Base-by-base conservation (phyloP, 2,113 vertebrate genomes). In the Crotalus horridus region DNA sequence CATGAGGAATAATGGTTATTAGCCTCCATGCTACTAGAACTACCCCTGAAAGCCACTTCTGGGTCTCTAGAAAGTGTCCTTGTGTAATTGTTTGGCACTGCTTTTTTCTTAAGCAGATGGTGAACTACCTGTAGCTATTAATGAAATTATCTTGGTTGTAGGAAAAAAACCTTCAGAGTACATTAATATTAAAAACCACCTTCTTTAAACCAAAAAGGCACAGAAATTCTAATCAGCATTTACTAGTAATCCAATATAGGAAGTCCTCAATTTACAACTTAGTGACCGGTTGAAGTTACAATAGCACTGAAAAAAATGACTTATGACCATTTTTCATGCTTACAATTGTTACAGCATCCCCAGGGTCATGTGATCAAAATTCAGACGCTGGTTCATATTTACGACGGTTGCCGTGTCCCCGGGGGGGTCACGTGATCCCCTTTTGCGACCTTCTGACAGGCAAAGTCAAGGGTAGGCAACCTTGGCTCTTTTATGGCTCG, bases 181-280 rank as follows among this genome's bases (percentile, higher is more conserved):
- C 23, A 21, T 56, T 59, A 90, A 93, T 61, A 92, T 93, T 39
- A 90, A 92, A 87, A 87, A 74, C 3, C 0, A 4, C 90, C n/a
- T 95, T 92, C 93, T 39, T 88, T 93, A 94, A 95, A 88, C 93
- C 93, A 94, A 69, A 39, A 90, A 95, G 93, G 24, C 51, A 88
- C 11, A 26, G 43, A 89, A 91, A 92, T 95, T 94, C 87, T 95
- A 85, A 85, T 54, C 94, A 85, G 46, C 39, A 90, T 56, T 43
- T 33, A 91, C 7, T 21, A 53, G 46, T 46, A 46, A 46, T 5
- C 48, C 7, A 11, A 51, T 53, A 9, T 3, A 54, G 53, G 11
- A 12, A 54, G 53, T 54, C 53, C 53, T 54, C 53, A 54, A 54
- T 13, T 54, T 54, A 54, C 12, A 54, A 54, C 53, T 13, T 54